Conservation (phyloP, 2,797 vertebrate genomes). For the Galaxias olidus region DNA sequence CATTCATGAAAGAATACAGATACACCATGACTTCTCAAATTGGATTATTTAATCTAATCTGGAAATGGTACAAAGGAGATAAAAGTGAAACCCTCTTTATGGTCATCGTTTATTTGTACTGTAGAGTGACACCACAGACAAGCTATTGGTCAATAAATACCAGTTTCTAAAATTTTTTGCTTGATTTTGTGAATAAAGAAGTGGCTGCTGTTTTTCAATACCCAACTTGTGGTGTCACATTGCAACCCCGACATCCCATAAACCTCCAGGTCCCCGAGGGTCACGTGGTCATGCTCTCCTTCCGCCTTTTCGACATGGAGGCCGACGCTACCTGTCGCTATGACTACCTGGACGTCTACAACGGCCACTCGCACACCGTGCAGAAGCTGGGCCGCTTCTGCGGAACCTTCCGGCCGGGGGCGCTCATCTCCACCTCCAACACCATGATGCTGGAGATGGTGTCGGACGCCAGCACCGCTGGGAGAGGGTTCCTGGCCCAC, state of each 20-base stretch:
- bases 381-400: slow-evolving; percentile 88
- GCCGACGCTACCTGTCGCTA: slow-evolving; percentile 86
- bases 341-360: slow-evolving; percentile 87
- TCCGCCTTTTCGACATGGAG: slow-evolving; percentile 90
- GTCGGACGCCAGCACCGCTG: slow-evolving; percentile 77
- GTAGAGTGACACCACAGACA: no score
- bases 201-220: no score
- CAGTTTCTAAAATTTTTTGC: no score
- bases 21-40: no score
- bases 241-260: neutral
- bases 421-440: slow-evolving; percentile 85
- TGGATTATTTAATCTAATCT: no score
- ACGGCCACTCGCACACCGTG: slow-evolving; percentile 75
- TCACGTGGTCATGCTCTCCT: slow-evolving; percentile 87
- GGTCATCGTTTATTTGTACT: no score
- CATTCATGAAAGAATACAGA: no score
- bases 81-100: no score
- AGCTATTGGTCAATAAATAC: no score
- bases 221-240: no score
- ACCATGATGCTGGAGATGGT: slow-evolving; percentile 88
- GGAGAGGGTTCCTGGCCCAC: slow-evolving; percentile 84
- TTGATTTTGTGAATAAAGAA: no score
- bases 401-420: slow-evolving; percentile 88
- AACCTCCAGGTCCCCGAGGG: slow-evolving; percentile 82
- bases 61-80: no score